A percentile compares a stretch with the other conserved stretches of the same genome.
Evolutionary conservation across 2,888 invertebrate genomes (phyloP).

Genomic region (Villa cingulata): DNA sequence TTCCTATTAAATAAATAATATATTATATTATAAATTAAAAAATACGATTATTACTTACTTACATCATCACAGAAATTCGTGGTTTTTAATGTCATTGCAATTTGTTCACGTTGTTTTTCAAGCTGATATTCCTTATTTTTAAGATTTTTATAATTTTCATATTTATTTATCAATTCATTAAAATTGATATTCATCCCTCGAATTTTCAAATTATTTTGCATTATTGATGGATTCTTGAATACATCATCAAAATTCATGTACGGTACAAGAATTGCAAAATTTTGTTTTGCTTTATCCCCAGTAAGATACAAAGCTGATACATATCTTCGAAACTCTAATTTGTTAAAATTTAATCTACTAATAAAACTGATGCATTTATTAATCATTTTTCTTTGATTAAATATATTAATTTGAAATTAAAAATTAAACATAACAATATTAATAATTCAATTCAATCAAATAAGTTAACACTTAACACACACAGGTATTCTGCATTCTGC

Average conservation of each 20-base stretch:
- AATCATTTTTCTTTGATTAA: not conserved
- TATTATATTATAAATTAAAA: too few relatives aligned
- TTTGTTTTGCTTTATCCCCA: slow-evolving; percentile 53
- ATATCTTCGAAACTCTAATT: not conserved
- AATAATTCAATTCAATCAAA: too few relatives aligned
- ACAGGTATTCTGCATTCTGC: too few relatives aligned
- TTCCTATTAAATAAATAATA: not conserved
- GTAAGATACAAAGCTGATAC: slow-evolving; percentile 41
- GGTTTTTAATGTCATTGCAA: slow-evolving; percentile 38
- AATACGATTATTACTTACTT: too few relatives aligned
- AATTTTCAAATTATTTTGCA: slow-evolving; percentile 42
- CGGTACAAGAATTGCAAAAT: slow-evolving; percentile 53
- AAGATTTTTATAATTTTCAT: slow-evolving; percentile 47
- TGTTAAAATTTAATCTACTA: too few relatives aligned
- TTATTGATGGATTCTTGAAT: slow-evolving; percentile 37
- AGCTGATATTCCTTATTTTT: slow-evolving; percentile 39
- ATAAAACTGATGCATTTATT: not conserved
- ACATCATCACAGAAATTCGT: slow-evolving; percentile 19
- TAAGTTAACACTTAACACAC: too few relatives aligned
- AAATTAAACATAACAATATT: too few relatives aligned
- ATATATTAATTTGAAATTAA: too few relatives aligned
- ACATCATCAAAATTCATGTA: slow-evolving; percentile 49
- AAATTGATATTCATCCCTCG: slow-evolving; percentile 44
- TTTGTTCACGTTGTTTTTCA: slow-evolving; percentile 39
- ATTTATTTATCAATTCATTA: slow-evolving; percentile 42